These are phyloP conservation scores for Craterocephalus amniculus DNA, from an alignment of 2,797 vertebrate genomes.

Conservation along the genomic window DNA sequence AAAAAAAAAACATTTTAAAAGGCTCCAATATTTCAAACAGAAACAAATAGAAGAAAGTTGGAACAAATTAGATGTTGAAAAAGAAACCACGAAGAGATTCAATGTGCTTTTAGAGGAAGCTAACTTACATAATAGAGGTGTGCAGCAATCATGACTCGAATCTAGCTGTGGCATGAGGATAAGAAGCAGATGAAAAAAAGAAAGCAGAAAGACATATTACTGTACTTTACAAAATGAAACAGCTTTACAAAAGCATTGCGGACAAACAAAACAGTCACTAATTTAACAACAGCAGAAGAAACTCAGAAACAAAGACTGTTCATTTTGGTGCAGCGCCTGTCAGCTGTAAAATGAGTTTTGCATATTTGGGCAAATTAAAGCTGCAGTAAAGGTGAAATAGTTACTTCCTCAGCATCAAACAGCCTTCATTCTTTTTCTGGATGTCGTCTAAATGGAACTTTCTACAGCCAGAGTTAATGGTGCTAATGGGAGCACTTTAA, in stretches of 20 bases:
- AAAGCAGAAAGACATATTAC: neutral
- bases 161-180: too few relatives aligned
- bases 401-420: neutral
- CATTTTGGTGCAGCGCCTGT: neutral
- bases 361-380: too few relatives aligned
- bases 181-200: neutral
- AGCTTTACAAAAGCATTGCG: neutral
- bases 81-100: neutral
- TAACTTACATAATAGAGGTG: neutral
- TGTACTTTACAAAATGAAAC: neutral
- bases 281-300: neutral
- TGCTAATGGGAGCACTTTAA: too few relatives aligned
- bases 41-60: too few relatives aligned
- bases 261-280: neutral
- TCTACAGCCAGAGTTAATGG: too few relatives aligned
- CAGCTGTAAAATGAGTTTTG: too few relatives aligned
- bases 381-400: neutral
- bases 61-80: too few relatives aligned
- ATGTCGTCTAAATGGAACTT: too few relatives aligned
- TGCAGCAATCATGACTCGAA: neutral
- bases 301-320: neutral
- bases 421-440: too few relatives aligned
- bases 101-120: neutral
- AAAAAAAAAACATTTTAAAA: too few relatives aligned
- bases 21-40: too few relatives aligned